A percentile compares a stretch with the other conserved stretches of the same genome.
Evolutionary conservation across 2,888 invertebrate genomes (phyloP).

Genomic region (Mythimna lalbum): DNA sequence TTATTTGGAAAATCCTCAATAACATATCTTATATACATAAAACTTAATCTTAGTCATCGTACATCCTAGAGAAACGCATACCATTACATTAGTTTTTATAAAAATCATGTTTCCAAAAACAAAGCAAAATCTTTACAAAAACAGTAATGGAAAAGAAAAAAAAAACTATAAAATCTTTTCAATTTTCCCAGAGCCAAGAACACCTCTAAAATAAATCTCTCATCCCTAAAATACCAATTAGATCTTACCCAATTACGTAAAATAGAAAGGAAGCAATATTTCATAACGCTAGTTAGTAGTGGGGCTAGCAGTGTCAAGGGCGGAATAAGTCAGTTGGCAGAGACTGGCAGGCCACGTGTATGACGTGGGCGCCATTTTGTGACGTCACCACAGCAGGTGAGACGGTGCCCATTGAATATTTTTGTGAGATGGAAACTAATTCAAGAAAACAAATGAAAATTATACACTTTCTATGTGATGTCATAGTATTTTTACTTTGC

Average conservation of each 20-base stretch:
- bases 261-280: conserved; percentile 53
- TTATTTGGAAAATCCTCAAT: too few relatives aligned
- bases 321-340: conserved; percentile 67
- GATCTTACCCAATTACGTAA: conserved; percentile 28
- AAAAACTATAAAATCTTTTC: too few relatives aligned
- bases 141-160: too few relatives aligned
- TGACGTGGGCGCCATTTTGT: conserved; percentile 52
- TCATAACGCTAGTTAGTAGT: conserved; percentile 50
- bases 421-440: background rate
- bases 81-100: too few relatives aligned
- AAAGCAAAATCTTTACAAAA: too few relatives aligned
- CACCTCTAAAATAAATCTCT: conserved; percentile 3
- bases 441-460: background rate
- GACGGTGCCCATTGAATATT: conserved; percentile 34
- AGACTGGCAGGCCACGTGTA: conserved; percentile 61
- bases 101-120: too few relatives aligned
- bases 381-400: conserved; percentile 46
- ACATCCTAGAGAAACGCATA: too few relatives aligned
- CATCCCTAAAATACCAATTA: conserved; percentile 11
- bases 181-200: too few relatives aligned
- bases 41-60: too few relatives aligned
- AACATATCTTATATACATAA: too few relatives aligned
- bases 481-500: too few relatives aligned
- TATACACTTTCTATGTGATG: too few relatives aligned
- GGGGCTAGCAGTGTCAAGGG: conserved; percentile 69